Evolutionary conservation across 2,113 vertebrate genomes (phyloP).

Genomic region (Amphiprion percula): DNA sequence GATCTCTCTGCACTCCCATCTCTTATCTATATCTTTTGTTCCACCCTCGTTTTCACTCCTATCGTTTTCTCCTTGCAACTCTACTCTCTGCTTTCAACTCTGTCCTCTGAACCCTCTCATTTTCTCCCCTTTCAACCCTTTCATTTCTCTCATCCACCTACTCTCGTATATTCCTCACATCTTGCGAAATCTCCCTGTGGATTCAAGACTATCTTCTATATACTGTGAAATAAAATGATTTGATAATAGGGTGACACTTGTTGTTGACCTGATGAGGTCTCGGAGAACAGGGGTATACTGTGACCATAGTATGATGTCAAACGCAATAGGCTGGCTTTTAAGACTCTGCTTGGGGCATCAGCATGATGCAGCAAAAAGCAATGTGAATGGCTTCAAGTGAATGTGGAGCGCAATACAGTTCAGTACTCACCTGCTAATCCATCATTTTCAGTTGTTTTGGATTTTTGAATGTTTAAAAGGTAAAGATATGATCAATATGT

Average conservation of each 20-base stretch:
- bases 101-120: slow-evolving; percentile 44
- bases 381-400: background rate
- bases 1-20: slow-evolving; percentile 40
- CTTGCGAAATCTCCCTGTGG: slow-evolving; percentile 28
- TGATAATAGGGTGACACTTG: background rate
- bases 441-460: slow-evolving; percentile 3
- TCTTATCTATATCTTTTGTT: slow-evolving; percentile 37
- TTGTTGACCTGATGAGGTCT: slow-evolving; percentile 37
- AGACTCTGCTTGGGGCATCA: slow-evolving; percentile 3
- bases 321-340: slow-evolving; percentile 23
- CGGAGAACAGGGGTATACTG: slow-evolving; percentile 1
- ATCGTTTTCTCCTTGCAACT: slow-evolving; percentile 24
- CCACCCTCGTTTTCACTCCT: slow-evolving; percentile 32
- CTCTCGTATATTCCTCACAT: slow-evolving; percentile 12
- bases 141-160: slow-evolving; percentile 47
- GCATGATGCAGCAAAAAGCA: slow-evolving; percentile 47
- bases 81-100: slow-evolving; percentile 33
- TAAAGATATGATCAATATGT: slow-evolving; percentile 33
- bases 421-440: background rate
- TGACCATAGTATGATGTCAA: slow-evolving; percentile 7
- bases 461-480: slow-evolving; percentile 35
- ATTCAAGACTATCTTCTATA: slow-evolving; percentile 34
- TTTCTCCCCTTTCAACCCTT: slow-evolving; percentile 43
- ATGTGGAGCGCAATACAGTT: background rate
- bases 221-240: slow-evolving; percentile 18